Base-by-base conservation (phyloP, 2,888 invertebrate species). In the Nomada hirtipes region DNA sequence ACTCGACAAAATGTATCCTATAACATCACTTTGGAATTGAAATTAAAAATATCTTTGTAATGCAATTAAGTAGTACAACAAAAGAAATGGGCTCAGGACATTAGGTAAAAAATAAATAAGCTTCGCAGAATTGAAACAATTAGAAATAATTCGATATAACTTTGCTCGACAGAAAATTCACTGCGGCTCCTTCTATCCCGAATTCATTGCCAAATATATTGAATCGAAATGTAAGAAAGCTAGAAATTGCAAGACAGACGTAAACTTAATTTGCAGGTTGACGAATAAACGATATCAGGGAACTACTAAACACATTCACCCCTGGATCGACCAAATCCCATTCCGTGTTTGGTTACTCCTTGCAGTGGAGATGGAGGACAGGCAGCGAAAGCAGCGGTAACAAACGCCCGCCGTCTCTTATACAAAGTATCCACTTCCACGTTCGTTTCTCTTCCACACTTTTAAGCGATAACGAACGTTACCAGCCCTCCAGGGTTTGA, bases 401-500 rank as follows among this genome's bases (percentile, higher is more conserved):
- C 88, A 90, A 91, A 90, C 86, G 86, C 85, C 79, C 81, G 84
- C 84, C 84, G 87, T 89, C 86, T 87, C 86, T 86, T 85, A 85
- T 83, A 86, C 83, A 90, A 90, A 90, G 87, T 89, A 88, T 88
- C 90, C 82, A 87, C 87, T 86, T 88, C 85, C 89, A 88, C 80
- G 80, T 87, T 86, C 88, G 88, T 90, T 86, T 85, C 77, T 86
- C 85, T 85, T 86, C 87, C 85, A 70, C 84, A 84, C 89, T 90
- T 89, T 89, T 88, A 88, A 87, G 85, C 89, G 90, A 89, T 90
- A 90, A 90, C 90, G 89, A 88, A 88, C 86, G 86, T 82, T 86
- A 85, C 86, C 83, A 86, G 74, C 79, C 86, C 81, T 47, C 70
- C 29, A 77, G 77, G 77, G 73, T 64, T 71, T 55, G 82, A 57